A percentile compares a stretch with the other conserved stretches of the same genome.
These are phyloP conservation scores for Caprella mutica DNA, from an alignment of 2,888 invertebrate species.

Conservation along the genomic window DNA sequence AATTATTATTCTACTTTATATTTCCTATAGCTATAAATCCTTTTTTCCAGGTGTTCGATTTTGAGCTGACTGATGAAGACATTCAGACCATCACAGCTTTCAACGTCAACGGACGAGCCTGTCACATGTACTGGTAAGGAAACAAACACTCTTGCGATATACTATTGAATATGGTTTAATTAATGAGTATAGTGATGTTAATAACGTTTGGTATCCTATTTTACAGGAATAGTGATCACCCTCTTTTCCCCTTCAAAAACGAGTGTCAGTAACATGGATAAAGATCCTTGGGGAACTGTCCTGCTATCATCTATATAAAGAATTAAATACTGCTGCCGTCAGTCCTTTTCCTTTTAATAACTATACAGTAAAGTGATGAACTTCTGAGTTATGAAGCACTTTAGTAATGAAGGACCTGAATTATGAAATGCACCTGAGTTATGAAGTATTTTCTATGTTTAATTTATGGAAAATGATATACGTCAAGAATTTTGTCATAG, in stretches of 20 bases:
- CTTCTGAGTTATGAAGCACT: too few species aligned
- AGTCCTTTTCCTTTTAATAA: not conserved
- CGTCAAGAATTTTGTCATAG: too few species aligned
- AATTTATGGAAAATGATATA: too few species aligned
- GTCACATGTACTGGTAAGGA: not conserved
- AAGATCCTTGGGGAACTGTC: not conserved
- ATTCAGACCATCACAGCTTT: constrained; percentile 54
- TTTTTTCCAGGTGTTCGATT: constrained; percentile 48
- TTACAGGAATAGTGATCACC: constrained; percentile 18
- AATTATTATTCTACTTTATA: not conserved
- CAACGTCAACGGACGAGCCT: constrained; percentile 51
- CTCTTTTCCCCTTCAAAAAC: constrained; percentile 6
- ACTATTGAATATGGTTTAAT: not conserved
- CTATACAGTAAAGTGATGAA: too few species aligned
- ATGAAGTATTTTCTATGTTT: too few species aligned
- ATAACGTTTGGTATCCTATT: constrained; percentile 35
- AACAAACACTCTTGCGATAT: too few species aligned
- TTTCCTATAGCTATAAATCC: not conserved
- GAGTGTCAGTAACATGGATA: not conserved
- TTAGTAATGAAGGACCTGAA: too few species aligned
- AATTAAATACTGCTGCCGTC: not conserved
- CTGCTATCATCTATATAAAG: not conserved
- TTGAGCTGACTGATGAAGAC: constrained; percentile 57
- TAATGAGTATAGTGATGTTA: not conserved
- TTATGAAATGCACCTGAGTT: too few species aligned